Evolutionary conservation across 92 coral and sea anemone species (phyloP).

Genomic region (Paramuricea clavata): DNA sequence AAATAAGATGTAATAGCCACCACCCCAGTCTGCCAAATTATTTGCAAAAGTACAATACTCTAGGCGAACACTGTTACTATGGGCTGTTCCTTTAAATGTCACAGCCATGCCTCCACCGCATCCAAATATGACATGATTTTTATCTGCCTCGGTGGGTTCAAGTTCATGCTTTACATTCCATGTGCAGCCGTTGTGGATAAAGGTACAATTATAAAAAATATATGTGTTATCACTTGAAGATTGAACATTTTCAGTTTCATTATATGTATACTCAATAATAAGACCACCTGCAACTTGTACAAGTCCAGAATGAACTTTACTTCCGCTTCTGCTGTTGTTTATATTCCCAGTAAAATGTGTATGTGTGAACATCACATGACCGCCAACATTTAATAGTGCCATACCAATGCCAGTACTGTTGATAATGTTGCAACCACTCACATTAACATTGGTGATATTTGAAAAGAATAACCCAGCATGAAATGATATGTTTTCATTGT

Average conservation of each 20-base stretch:
- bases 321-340: neutral
- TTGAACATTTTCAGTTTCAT: conserved; percentile 65
- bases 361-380: conserved; percentile 62
- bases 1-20: conserved; percentile 73
- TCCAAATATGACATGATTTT: conserved; percentile 71
- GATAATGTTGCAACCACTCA: conserved; percentile 56
- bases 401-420: conserved; percentile 81
- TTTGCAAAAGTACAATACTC: conserved; percentile 65
- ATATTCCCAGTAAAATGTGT: conserved; percentile 63
- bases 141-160: conserved; percentile 26
- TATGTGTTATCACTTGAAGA: conserved; percentile 64
- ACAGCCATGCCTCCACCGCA: conserved; percentile 85
- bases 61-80: conserved; percentile 50
- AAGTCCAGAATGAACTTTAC: neutral
- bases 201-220: conserved; percentile 73
- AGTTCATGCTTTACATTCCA: neutral
- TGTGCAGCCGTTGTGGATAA: conserved; percentile 68
- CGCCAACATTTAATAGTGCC: conserved; percentile 75
- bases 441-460: conserved; percentile 65
- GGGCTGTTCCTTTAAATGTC: conserved; percentile 61
- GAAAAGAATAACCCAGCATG: conserved; percentile 70
- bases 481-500: conserved; percentile 45
- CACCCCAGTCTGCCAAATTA: conserved; percentile 83
- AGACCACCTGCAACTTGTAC: conserved; percentile 83
- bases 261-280: conserved; percentile 67